A percentile compares a stretch with the other conserved stretches of the same genome.
phyloP scores from a whole-genome alignment of 1,140 invertebrate genomes.

The Hylaeus volcanicus region DNA sequence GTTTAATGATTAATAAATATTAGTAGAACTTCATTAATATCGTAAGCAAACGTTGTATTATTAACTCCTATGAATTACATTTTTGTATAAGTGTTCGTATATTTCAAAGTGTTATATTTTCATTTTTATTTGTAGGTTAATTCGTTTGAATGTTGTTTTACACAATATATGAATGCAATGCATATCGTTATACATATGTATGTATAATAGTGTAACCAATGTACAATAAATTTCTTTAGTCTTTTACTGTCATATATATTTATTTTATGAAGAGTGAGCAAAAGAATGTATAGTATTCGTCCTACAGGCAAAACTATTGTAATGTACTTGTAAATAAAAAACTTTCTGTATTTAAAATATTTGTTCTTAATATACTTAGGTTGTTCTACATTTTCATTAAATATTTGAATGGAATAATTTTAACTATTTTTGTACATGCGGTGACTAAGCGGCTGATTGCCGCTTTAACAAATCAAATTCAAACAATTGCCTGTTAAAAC shows the following conservation, averaged over 20 bases:
- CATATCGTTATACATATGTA: not conserved
- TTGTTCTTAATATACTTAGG: not conserved
- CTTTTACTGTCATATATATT: not conserved
- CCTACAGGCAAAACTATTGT: slow-evolving; percentile 37
- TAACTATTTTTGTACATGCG: not conserved
- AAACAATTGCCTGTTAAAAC: slow-evolving; percentile 45
- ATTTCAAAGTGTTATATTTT: slow-evolving; percentile 14
- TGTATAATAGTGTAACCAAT: not conserved
- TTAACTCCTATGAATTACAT: not conserved
- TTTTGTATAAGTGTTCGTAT: slow-evolving; percentile 29
- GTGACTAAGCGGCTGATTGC: too few relatives aligned
- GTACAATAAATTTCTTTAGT: slow-evolving; percentile 12
- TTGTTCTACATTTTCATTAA: slow-evolving; percentile 2
- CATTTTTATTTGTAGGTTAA: not conserved
- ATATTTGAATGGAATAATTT: not conserved
- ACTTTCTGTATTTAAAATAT: slow-evolving; percentile 34
- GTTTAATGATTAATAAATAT: slow-evolving; percentile 22
- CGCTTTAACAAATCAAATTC: not conserved
- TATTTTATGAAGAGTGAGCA: not conserved
- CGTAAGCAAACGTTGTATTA: not conserved
- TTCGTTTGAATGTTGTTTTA: not conserved
- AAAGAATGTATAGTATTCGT: not conserved
- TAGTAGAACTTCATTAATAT: not conserved
- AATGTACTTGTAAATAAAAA: slow-evolving; percentile 66
- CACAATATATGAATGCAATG: slow-evolving; percentile 20